A percentile compares a stretch with the other conserved stretches of the same genome.
Conservation (phyloP, 2,888 invertebrate genomes). For the Seira sanloemensis region DNA sequence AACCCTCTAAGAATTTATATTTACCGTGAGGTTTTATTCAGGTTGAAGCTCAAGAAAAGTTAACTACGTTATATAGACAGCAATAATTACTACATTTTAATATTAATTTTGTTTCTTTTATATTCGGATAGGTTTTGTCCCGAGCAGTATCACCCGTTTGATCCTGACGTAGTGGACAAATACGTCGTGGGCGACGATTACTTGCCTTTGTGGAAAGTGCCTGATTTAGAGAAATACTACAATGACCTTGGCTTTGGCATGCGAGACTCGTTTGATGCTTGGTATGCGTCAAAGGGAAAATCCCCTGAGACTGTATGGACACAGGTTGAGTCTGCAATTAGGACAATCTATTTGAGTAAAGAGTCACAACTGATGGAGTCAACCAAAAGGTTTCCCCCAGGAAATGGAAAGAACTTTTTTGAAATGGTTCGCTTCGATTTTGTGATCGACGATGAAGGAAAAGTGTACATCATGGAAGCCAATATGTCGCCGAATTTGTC, state of each 20-base stretch:
- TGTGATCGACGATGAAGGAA: conserved; percentile 89
- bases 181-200: conserved; percentile 97
- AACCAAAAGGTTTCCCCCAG: conserved; percentile 72
- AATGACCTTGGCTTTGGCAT: conserved; percentile 85
- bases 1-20: conserved; percentile 93
- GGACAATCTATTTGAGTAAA: conserved; percentile 82
- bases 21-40: conserved; percentile 92
- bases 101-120: conserved; percentile 72
- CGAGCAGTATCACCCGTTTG: conserved; percentile 92
- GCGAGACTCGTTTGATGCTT: conserved; percentile 90
- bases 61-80: neutral
- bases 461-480: conserved; percentile 93
- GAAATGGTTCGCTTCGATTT: conserved; percentile 97
- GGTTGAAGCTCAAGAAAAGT: conserved; percentile 81
- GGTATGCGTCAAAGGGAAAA: conserved; percentile 77
- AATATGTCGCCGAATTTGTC: conserved; percentile 99
- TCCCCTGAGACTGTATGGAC: conserved; percentile 87
- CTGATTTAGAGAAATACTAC: conserved; percentile 84
- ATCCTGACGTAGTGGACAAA: conserved; percentile 86
- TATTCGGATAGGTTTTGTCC: conserved; percentile 95
- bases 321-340: conserved; percentile 87
- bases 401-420: conserved; percentile 84
- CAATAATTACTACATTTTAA: no score
- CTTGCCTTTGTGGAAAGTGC: conserved; percentile 94
- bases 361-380: conserved; percentile 83